Percentiles rank a stretch among this genome's conserved stretches.
phyloP scores from a whole-genome alignment of 2,113 vertebrate genomes.

The Sterna hirundo region DNA sequence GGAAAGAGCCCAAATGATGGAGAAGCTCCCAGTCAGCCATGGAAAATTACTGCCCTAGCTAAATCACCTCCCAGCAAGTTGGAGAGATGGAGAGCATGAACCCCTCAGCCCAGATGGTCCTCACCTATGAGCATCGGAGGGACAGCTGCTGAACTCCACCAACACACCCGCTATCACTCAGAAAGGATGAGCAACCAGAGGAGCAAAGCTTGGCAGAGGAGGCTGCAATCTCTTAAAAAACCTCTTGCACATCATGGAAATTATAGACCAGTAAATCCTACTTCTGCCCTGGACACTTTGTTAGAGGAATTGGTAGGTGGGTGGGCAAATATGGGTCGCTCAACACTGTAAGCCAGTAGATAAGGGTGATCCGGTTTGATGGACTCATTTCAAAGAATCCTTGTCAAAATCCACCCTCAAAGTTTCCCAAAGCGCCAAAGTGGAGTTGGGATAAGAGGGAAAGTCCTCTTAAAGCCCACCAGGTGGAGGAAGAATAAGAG shows the following conservation, averaged over 20 bases:
- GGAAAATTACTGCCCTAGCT: not conserved
- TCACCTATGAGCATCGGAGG: rapidly evolving
- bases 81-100: not conserved
- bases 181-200: not conserved
- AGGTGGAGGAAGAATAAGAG: not conserved
- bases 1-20: not conserved
- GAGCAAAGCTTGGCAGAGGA: not conserved
- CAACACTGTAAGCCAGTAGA: not conserved
- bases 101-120: not conserved
- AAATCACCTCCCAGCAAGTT: not conserved
- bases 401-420: not conserved
- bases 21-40: not conserved
- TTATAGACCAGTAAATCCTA: not conserved
- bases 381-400: not conserved
- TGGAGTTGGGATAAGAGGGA: not conserved
- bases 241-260: not conserved
- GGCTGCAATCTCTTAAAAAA: not conserved
- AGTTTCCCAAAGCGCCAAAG: not conserved
- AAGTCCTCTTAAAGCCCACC: not conserved
- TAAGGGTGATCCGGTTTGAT: not conserved
- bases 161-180: not conserved
- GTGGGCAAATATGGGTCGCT: not conserved
- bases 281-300: not conserved
- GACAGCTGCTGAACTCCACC: not conserved
- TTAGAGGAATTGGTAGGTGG: not conserved